A percentile compares a stretch with the other conserved stretches of the same genome.
Conservation (phyloP, 2,113 vertebrate genomes). For the Megaceryle torquata region DNA sequence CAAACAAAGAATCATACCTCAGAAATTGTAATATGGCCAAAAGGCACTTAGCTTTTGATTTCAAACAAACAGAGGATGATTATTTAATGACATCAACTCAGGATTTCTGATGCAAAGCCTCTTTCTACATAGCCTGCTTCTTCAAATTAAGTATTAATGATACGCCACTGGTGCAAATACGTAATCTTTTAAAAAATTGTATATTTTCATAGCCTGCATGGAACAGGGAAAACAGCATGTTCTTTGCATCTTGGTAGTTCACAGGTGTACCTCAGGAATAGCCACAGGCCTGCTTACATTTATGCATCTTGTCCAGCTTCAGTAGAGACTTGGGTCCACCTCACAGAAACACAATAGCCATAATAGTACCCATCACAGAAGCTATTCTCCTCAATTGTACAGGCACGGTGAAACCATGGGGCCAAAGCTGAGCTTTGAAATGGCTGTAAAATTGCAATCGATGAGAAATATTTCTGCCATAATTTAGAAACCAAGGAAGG, state of each 20-base stretch:
- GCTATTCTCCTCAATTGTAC: slow-evolving; percentile 72
- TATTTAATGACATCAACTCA: slow-evolving; percentile 2
- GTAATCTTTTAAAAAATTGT: background rate
- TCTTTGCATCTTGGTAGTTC: slow-evolving; percentile 33
- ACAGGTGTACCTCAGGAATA: slow-evolving; percentile 36
- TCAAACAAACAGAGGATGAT: background rate
- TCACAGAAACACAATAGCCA: slow-evolving; percentile 59
- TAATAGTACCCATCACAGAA: slow-evolving; percentile 66
- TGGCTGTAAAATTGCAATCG: slow-evolving; percentile 69
- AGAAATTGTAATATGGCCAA: background rate
- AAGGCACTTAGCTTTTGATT: background rate
- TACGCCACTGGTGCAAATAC: background rate
- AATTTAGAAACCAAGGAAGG: slow-evolving; percentile 71
- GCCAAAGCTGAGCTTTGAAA: slow-evolving; percentile 67
- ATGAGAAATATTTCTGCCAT: slow-evolving; percentile 67
- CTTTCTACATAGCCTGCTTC: background rate
- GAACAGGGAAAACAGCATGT: slow-evolving; percentile 8
- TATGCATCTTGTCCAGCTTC: slow-evolving; percentile 36
- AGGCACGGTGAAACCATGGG: slow-evolving; percentile 60
- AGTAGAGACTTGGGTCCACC: slow-evolving; percentile 34
- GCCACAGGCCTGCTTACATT: slow-evolving; percentile 26
- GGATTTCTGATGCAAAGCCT: background rate
- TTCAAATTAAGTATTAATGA: background rate
- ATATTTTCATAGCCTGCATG: background rate
- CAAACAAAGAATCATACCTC: background rate